A percentile compares a stretch with the other conserved stretches of the same genome.
Evolutionary conservation across 2,888 invertebrate species (phyloP).

Genomic region (Ceratothoa steindachneri): DNA sequence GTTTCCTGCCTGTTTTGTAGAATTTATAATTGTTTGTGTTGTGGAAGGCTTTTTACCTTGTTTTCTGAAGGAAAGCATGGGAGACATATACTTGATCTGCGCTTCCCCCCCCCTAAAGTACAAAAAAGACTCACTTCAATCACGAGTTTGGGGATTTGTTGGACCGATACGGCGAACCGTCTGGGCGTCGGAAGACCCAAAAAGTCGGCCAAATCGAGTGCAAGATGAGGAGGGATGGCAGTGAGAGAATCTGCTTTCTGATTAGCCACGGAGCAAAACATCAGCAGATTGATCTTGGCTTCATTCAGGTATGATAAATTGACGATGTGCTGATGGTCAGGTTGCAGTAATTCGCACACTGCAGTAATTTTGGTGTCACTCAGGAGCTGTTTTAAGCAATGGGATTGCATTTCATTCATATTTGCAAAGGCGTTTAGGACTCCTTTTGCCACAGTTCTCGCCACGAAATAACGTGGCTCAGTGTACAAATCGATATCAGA

Average conservation of each 20-base stretch:
- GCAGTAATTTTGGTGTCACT: conserved; percentile 51
- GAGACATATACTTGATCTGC: too few relatives aligned
- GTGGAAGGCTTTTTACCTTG: too few relatives aligned
- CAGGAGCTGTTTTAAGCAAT: conserved; percentile 41
- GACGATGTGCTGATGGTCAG: conserved; percentile 55
- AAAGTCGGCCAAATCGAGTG: not conserved
- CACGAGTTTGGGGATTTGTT: not conserved
- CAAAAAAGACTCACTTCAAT: not conserved
- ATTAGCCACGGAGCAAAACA: conserved; percentile 14
- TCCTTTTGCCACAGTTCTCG: conserved; percentile 51
- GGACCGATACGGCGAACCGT: not conserved
- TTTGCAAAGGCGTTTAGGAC: conserved; percentile 51
- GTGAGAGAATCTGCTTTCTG: conserved; percentile 1
- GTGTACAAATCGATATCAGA: conserved; percentile 32
- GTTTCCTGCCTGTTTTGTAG: too few relatives aligned
- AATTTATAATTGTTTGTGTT: too few relatives aligned
- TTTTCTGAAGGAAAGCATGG: too few relatives aligned
- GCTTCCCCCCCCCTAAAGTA: too few relatives aligned
- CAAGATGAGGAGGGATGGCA: not conserved
- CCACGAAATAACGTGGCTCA: conserved; percentile 52
- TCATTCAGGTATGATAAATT: conserved; percentile 52
- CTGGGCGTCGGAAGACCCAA: not conserved
- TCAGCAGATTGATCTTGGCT: conserved; percentile 49
- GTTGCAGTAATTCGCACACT: conserved; percentile 55
- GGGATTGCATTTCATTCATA: conserved; percentile 48